These are phyloP conservation scores for Phaethornis superciliosus DNA, from an alignment of 2,113 vertebrate genomes.

Conservation along the genomic window DNA sequence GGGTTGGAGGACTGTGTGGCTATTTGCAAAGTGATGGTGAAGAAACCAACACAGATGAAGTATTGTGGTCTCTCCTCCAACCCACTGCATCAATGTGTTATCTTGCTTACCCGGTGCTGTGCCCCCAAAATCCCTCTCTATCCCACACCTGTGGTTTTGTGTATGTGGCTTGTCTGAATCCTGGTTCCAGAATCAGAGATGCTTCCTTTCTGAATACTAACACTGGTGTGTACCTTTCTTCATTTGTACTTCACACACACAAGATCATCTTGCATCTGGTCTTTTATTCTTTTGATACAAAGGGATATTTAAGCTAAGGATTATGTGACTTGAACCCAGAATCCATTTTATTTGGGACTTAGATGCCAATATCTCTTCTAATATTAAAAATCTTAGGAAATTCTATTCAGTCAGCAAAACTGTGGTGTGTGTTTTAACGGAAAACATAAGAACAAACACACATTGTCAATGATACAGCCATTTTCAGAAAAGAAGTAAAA, in stretches of 20 bases:
- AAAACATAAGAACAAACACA: background rate
- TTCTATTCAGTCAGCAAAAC: background rate
- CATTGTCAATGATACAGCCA: background rate
- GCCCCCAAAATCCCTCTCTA: background rate
- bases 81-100: accelerated
- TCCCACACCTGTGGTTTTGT: background rate
- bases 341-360: background rate
- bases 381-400: background rate
- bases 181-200: background rate
- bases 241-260: background rate
- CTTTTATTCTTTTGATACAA: background rate
- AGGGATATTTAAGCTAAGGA: background rate
- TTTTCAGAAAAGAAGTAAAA: background rate
- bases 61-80: background rate
- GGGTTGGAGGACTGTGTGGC: background rate
- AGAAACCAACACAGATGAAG: background rate
- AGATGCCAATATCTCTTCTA: background rate
- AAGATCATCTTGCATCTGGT: background rate
- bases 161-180: background rate
- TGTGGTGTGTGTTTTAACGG: background rate
- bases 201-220: background rate
- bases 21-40: background rate
- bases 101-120: accelerated
- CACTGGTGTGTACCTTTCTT: background rate
- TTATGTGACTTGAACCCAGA: background rate